These are phyloP conservation scores for Scaptomyza pallida DNA, from an alignment of 1,140 invertebrate genomes.

Conservation along the genomic window DNA sequence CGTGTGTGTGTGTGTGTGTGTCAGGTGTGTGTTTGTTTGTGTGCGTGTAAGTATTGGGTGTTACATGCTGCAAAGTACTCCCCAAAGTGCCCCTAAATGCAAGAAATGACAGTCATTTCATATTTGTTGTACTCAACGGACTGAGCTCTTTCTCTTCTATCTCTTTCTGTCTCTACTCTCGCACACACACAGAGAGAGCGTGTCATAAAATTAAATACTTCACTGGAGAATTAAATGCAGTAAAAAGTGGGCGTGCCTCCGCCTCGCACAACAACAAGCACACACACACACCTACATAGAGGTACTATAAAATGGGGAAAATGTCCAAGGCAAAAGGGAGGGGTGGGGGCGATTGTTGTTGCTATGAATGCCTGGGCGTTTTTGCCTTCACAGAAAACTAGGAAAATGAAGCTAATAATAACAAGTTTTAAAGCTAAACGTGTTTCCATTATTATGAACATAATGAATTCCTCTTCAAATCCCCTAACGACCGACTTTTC, in stretches of 20 bases:
- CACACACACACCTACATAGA: constrained; percentile 59
- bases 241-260: constrained; percentile 75
- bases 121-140: constrained; percentile 79
- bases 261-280: constrained; percentile 11
- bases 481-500: constrained; percentile 5
- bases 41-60: constrained; percentile 73
- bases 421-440: constrained; percentile 81
- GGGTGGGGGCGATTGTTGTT: constrained; percentile 24
- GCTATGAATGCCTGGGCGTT: constrained; percentile 56
- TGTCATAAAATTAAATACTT: constrained; percentile 83
- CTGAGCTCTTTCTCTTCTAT: constrained; percentile 17
- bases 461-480: constrained; percentile 59
- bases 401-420: constrained; percentile 79
- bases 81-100: constrained; percentile 82
- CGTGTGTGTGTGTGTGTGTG: constrained; percentile 10
- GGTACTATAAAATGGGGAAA: constrained; percentile 35
- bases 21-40: constrained; percentile 4
- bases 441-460: constrained; percentile 78
- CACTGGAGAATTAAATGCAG: constrained; percentile 82
- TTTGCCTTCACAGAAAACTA: constrained; percentile 58
- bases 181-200: constrained; percentile 58
- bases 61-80: constrained; percentile 80
- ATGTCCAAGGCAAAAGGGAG: background rate
- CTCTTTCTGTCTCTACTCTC: no score
- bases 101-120: constrained; percentile 82